Percentiles rank a stretch among this genome's conserved stretches.
Conservation (phyloP, 2,113 vertebrate species). For the Saimiri boliviensis region DNA sequence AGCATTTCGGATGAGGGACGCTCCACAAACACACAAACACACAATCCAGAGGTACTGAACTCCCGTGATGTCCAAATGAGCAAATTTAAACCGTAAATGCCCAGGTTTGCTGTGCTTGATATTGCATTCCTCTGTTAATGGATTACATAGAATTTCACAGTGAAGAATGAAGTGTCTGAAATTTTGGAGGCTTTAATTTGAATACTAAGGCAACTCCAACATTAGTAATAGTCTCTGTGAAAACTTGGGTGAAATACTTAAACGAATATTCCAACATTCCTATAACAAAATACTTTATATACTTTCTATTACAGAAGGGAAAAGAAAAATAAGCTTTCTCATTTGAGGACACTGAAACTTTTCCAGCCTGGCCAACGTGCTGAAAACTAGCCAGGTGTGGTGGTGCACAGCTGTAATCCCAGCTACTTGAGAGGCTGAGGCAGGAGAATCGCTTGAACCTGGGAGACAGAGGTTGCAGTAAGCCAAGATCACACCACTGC, state of each 20-base stretch:
- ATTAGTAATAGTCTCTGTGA: not conserved
- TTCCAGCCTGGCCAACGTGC: not conserved
- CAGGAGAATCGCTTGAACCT: too few species aligned
- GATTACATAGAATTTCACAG: not conserved
- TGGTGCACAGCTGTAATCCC: too few species aligned
- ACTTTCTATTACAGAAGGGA: conserved; percentile 3
- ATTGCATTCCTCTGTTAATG: not conserved
- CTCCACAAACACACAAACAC: not conserved
- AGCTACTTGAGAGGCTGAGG: too few species aligned
- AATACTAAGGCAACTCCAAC: conserved; percentile 38
- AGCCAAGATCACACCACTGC: too few species aligned
- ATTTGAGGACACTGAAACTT: not conserved
- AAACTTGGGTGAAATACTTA: conserved; percentile 5
- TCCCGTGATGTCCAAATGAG: not conserved
- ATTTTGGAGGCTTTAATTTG: not conserved
- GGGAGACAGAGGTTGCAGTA: too few species aligned
- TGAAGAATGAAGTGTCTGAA: not conserved
- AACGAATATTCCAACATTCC: conserved; percentile 23
- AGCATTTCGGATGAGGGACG: not conserved
- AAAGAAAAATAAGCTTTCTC: conserved; percentile 18
- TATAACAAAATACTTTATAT: conserved; percentile 1
- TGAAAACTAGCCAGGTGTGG: too few species aligned
- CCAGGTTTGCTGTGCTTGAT: not conserved
- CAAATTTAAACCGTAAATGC: not conserved
- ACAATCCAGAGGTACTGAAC: not conserved